Evolutionary conservation across 2,113 vertebrate species (phyloP).

Genomic region (Heterochromis multidens): DNA sequence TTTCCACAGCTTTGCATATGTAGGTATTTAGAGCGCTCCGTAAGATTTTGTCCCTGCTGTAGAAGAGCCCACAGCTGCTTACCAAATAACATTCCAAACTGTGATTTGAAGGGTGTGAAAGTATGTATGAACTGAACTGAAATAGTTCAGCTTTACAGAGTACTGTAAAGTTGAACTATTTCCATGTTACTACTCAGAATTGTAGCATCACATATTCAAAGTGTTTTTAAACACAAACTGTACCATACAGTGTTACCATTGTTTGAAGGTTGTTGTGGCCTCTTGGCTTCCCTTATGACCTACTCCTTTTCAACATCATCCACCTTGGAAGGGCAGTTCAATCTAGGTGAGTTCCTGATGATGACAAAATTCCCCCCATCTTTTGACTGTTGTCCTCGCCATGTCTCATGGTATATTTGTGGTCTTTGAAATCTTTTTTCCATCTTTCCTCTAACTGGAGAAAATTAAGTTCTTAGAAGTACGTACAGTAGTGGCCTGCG

Average conservation of each 20-base stretch:
- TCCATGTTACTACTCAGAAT: neutral
- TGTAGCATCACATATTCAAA: neutral
- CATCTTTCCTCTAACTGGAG: neutral
- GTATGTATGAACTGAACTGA: neutral
- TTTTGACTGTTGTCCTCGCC: neutral
- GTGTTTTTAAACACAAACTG: neutral
- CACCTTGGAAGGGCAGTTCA: conserved; percentile 13
- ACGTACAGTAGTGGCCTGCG: neutral
- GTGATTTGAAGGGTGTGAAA: neutral
- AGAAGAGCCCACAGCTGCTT: neutral
- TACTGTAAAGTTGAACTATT: neutral
- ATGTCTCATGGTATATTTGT: neutral
- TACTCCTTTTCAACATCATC: conserved; percentile 1
- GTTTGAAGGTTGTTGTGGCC: neutral
- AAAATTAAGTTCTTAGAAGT: neutral
- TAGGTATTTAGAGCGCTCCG: neutral
- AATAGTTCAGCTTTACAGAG: neutral
- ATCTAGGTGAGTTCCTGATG: neutral
- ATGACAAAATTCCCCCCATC: neutral
- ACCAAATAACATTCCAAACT: neutral
- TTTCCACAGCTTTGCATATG: neutral
- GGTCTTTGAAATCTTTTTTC: neutral
- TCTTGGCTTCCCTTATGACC: conserved; percentile 9
- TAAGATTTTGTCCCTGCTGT: neutral
- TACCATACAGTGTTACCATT: neutral